Base-by-base conservation (phyloP, 2,888 invertebrate species). In the Beris morrisii region DNA sequence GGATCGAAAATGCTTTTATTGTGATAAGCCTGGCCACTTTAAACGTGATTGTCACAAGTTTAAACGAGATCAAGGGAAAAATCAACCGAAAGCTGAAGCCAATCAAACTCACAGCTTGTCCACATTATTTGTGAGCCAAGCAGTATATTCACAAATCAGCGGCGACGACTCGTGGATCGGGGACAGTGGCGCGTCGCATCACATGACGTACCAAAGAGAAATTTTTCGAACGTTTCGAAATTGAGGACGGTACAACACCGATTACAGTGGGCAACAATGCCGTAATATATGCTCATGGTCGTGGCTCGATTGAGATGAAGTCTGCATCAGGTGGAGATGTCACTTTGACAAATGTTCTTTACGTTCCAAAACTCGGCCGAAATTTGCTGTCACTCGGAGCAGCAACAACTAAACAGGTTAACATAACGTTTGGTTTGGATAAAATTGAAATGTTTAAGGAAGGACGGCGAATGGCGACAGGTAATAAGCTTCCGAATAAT, bases 21-120 rank as follows among this genome's bases (percentile, higher is more conserved):
- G 56, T 43, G 43, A 56, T 3, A 56, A 56, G 44, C 11, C 15
- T 2, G 56, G 56, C 13, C 56, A 56, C 38, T 38, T 38, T 4
- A 56, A 43, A 7, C 43, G 56, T 38, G 56, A 43, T 5, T 56
- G 56, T 43, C 43, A 38, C 38, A 56, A n/a, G n/a, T n/a, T n/a
- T n/a, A n/a, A 43, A 43, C 56, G 43, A 6, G 13, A 56, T 13
- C 56, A 56, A 30, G 52, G 1, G 3, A 53, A 53, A 4, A 53
- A 53, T 7, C 22, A 6, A 53, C 22, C 1, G 31, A 53, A 53
- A 7, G 28, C 2, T 53, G 1, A 30, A 7, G 15, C 22, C 22
- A 22, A 22, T 1, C 2, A 15, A 53, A 6, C 28, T 2, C 52
- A 53, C 3, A 53, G 2, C 13, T 3, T 50, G 50, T 3, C 52